Evolutionary conservation across 2,113 vertebrate genomes (phyloP).

Genomic region (Mesoclemmys tuberculata): DNA sequence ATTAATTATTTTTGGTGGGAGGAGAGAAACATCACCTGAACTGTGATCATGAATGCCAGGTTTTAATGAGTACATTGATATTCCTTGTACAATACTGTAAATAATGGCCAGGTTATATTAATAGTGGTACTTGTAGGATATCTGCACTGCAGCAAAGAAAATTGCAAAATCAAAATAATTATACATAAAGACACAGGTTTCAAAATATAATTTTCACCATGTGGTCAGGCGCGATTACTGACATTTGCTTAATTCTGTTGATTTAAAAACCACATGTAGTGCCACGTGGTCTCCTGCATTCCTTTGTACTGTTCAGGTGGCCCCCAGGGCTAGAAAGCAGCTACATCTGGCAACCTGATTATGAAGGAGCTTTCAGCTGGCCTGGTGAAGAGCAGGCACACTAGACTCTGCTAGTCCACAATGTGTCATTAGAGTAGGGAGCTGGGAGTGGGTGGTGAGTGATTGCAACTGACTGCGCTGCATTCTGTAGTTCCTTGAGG

Average conservation of each 20-base stretch:
- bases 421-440: background rate
- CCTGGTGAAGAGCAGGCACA: background rate
- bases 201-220: background rate
- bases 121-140: background rate
- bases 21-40: background rate
- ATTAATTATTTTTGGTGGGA: background rate
- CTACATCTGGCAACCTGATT: background rate
- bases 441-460: background rate
- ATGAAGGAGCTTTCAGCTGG: background rate
- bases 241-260: accelerated
- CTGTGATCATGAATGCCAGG: accelerated
- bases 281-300: background rate
- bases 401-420: background rate
- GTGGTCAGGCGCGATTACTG: background rate
- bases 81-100: background rate
- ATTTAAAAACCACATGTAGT: accelerated
- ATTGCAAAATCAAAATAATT: background rate
- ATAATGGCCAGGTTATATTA: background rate
- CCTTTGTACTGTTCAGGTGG: background rate
- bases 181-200: background rate
- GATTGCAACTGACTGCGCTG: background rate
- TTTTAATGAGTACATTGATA: background rate
- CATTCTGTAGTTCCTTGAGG: background rate
- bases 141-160: accelerated
- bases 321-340: background rate